phyloP scores from a whole-genome alignment of 2,888 invertebrate genomes.

The Ormyrus nitidulus region DNA sequence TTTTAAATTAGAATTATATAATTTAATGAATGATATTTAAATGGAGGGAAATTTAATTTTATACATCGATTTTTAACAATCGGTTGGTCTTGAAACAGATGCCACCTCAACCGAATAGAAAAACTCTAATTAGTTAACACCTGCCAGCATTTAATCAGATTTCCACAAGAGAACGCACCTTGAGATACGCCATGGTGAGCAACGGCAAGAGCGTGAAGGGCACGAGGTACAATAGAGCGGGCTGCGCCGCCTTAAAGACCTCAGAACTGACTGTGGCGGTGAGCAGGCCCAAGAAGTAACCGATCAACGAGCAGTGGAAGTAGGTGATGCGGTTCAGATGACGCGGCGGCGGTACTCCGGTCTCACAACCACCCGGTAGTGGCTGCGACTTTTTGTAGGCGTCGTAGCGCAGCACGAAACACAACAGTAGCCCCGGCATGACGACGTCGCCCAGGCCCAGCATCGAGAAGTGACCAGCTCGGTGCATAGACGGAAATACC shows the following conservation, averaged over 20 bases:
- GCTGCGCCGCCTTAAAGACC: constrained; percentile 98
- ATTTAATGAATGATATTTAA: background rate
- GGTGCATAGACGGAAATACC: constrained; percentile 97
- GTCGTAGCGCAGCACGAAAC: constrained; percentile 97
- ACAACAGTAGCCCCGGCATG: constrained; percentile 96
- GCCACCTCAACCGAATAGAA: background rate
- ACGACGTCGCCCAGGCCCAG: constrained; percentile 91
- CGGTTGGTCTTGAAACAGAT: background rate
- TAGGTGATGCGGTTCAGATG: constrained; percentile 84
- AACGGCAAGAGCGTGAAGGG: constrained; percentile 97
- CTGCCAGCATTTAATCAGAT: no score
- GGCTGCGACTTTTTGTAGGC: constrained; percentile 96
- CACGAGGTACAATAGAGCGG: constrained; percentile 96
- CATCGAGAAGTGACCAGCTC: constrained; percentile 98
- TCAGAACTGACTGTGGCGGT: constrained; percentile 98
- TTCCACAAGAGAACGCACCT: constrained; percentile 78
- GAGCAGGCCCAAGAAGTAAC: constrained; percentile 96
- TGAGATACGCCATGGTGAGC: constrained; percentile 97
- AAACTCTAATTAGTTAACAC: constrained; percentile 1
- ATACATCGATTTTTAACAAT: no score
- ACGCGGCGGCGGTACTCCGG: constrained; percentile 79
- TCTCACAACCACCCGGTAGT: constrained; percentile 78
- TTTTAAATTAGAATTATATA: background rate
- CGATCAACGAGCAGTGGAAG: constrained; percentile 98
- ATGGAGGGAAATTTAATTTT: no score